Percentiles rank a stretch among this genome's conserved stretches.
Conservation (phyloP, 1,140 invertebrate genomes). For the Samia ricini region DNA sequence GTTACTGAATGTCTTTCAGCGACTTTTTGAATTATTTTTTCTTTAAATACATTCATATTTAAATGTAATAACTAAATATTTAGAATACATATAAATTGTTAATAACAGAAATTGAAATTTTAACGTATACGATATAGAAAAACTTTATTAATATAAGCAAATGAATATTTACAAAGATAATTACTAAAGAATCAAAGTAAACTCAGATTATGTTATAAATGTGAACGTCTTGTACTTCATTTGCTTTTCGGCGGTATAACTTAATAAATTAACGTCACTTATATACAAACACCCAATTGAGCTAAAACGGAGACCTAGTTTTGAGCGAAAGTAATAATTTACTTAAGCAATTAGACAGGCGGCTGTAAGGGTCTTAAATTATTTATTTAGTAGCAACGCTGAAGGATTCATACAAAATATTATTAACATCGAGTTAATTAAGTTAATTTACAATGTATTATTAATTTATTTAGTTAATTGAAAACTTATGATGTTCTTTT, state of each 20-base stretch:
- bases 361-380: constrained; percentile 1
- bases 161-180: no score
- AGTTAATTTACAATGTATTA: background rate
- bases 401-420: background rate
- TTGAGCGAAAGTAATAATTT: background rate
- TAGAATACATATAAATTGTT: no score
- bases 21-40: no score
- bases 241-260: background rate
- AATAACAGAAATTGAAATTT: no score
- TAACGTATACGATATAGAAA: no score
- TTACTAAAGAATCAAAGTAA: no score
- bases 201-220: no score
- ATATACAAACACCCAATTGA: background rate
- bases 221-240: background rate
- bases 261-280: background rate
- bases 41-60: no score
- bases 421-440: background rate
- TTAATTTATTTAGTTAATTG: background rate
- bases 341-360: background rate
- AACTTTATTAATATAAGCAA: no score
- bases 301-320: background rate
- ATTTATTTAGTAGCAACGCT: background rate
- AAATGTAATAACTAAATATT: no score
- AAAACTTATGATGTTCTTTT: background rate
- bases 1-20: no score